Evolutionary conservation across 2,113 vertebrate genomes (phyloP).

Genomic region (Rostratula benghalensis): DNA sequence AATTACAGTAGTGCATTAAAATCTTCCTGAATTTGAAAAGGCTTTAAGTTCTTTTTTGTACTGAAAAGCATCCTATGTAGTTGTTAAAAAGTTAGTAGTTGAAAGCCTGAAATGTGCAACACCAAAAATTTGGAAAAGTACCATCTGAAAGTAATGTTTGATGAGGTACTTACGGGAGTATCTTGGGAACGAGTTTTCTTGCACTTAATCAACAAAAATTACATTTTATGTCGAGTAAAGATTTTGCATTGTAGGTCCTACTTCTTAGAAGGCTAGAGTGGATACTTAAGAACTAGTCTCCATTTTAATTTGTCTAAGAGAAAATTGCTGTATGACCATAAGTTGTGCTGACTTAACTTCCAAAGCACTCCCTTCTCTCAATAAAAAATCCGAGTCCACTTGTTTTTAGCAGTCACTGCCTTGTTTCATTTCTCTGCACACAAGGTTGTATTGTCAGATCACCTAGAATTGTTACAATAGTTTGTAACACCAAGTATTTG

Average conservation of each 20-base stretch:
- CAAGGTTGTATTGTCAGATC: not conserved
- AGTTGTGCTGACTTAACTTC: not conserved
- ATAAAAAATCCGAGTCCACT: rapidly evolving
- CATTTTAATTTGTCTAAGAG: not conserved
- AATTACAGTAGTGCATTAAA: not conserved
- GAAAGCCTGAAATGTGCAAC: not conserved
- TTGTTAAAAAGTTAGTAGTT: not conserved
- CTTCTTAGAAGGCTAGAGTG: not conserved
- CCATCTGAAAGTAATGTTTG: not conserved
- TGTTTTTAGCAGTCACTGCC: rapidly evolving
- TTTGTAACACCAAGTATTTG: not conserved
- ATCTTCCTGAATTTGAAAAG: not conserved
- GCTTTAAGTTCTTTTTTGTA: not conserved
- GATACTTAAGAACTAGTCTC: not conserved
- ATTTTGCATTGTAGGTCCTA: not conserved
- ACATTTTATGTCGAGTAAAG: not conserved
- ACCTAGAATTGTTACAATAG: not conserved
- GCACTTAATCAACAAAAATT: not conserved
- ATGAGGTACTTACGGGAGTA: not conserved
- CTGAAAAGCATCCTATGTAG: not conserved
- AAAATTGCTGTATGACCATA: not conserved
- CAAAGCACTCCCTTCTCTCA: not conserved
- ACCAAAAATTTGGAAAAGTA: not conserved
- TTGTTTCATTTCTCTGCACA: not conserved
- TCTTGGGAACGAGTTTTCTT: not conserved